phyloP scores from a whole-genome alignment of 2,888 invertebrate genomes.

The Morpho deidamia region DNA sequence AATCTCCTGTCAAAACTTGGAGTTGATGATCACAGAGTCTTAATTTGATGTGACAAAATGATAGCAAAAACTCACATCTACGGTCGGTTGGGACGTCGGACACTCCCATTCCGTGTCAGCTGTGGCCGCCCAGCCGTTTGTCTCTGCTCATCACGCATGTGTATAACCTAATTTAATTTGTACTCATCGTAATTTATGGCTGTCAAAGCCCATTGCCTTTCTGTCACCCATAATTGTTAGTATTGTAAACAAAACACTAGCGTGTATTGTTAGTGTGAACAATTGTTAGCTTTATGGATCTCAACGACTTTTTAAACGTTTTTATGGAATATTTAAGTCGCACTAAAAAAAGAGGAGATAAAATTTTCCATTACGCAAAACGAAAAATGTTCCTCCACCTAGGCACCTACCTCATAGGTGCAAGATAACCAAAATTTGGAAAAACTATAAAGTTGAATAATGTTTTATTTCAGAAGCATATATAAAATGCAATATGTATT shows the following conservation, averaged over 20 bases:
- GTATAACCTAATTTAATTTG: conserved; percentile 78
- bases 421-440: no score
- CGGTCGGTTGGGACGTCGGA: conserved; percentile 38
- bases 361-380: no score
- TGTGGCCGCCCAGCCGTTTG: conserved; percentile 54
- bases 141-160: conserved; percentile 68
- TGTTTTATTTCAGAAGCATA: no score
- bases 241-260: conserved; percentile 6
- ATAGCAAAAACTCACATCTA: conserved; percentile 40
- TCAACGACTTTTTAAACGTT: no score
- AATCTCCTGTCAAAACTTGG: not conserved
- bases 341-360: no score
- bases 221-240: conserved; percentile 46
- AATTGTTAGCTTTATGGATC: no score
- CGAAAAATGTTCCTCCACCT: no score
- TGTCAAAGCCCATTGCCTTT: conserved; percentile 58
- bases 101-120: conserved; percentile 72
- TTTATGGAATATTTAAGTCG: no score
- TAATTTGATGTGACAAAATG: conserved; percentile 25
- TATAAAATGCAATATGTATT: no score
- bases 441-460: no score
- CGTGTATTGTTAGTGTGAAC: no score
- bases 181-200: conserved; percentile 71
- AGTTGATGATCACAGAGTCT: conserved; percentile 12
- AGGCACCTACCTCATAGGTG: no score